Evolutionary conservation across 53 echinoderm and acorn worm species (phyloP).

Genomic region (Paracentrotus lividus): DNA sequence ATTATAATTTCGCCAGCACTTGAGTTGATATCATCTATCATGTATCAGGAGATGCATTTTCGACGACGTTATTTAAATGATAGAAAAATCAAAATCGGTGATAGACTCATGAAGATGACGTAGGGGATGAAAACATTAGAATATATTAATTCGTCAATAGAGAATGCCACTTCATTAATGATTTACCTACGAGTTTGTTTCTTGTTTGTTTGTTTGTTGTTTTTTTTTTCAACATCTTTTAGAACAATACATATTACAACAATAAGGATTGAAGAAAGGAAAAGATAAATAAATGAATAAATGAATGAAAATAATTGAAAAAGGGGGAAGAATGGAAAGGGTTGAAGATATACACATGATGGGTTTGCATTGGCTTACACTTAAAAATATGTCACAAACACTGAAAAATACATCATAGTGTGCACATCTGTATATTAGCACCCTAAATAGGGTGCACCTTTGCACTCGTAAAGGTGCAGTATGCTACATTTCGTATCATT

Average conservation of each 20-base stretch:
- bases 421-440: no score
- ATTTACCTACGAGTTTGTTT: not conserved
- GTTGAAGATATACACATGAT: not conserved
- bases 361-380: no score
- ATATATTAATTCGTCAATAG: not conserved
- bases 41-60: not conserved
- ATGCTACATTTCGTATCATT: no score
- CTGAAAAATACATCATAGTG: no score
- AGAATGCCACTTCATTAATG: not conserved
- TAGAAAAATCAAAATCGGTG: conserved; percentile 4
- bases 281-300: not conserved
- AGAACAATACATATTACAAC: not conserved
- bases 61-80: conserved; percentile 11
- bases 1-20: conserved; percentile 21
- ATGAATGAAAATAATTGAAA: not conserved
- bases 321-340: not conserved
- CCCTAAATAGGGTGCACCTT: no score
- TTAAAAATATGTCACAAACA: no score
- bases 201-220: not conserved
- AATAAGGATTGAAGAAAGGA: no score
- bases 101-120: not conserved
- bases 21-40: conserved; percentile 12
- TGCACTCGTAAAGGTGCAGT: no score
- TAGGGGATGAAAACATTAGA: not conserved
- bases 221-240: not conserved